phyloP scores from a whole-genome alignment of 2,797 vertebrate species.

The Lacerta agilis region DNA sequence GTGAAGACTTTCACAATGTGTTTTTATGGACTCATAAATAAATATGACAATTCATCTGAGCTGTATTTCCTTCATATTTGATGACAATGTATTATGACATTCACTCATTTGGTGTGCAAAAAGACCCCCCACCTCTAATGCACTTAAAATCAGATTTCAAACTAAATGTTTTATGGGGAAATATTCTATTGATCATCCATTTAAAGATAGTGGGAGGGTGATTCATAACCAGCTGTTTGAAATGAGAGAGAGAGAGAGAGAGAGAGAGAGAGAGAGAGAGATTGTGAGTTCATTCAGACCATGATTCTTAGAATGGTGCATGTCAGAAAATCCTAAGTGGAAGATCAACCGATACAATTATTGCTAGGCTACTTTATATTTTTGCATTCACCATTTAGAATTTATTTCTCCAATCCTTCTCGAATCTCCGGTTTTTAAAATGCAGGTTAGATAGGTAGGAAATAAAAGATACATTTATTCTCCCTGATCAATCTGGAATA shows the following conservation, averaged over 20 bases:
- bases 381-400: conserved; percentile 23
- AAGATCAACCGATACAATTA: conserved; percentile 30
- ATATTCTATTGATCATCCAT: conserved; percentile 87
- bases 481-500: too few relatives aligned
- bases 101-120: conserved; percentile 73
- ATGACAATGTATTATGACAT: conserved; percentile 81
- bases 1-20: conserved; percentile 79
- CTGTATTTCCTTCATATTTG: conserved; percentile 82
- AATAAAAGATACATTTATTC: too few relatives aligned
- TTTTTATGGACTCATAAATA: conserved; percentile 87
- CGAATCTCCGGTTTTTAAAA: conserved; percentile 15
- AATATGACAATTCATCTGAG: conserved; percentile 81
- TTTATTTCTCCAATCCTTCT: background rate
- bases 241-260: conserved; percentile 61
- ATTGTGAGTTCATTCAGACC: conserved; percentile 63
- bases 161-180: conserved; percentile 85
- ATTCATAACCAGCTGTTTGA: conserved; percentile 78
- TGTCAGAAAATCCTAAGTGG: conserved; percentile 53
- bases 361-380: conserved; percentile 19
- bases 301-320: conserved; percentile 53
- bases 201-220: conserved; percentile 79
- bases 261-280: background rate
- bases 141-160: conserved; percentile 87
- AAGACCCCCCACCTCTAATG: conserved; percentile 77
- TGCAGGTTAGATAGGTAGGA: background rate